Base-by-base conservation (phyloP, 2,113 vertebrate species). In the Numida meleagris region DNA sequence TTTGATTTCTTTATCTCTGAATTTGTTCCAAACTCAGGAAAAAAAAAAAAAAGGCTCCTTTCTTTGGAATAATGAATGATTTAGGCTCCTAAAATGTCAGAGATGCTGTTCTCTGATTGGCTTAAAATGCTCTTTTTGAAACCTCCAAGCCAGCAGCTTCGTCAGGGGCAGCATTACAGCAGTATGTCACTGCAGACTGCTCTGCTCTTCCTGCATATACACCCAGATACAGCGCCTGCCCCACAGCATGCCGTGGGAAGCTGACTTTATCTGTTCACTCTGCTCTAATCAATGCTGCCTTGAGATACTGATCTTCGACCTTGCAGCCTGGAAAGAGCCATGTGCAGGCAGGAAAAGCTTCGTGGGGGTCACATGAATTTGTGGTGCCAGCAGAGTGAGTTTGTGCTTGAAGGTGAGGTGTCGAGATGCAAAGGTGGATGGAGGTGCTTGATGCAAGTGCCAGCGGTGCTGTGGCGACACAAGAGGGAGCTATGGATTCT, bases 401-500 rank as follows among this genome's bases (percentile, higher is more conserved):
- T 55, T 46, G 75, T 80, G 53, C n/a, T 85, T 3, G 0, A 9
- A 70, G 74, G 6, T 29, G n/a, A 74, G 42, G 31, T 68, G 73
- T 34, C 46, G 23, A 19, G 45, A 8, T 13, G 38, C 58, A 19
- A 14, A 48, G 74, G 20, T 78, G 79, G 14, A 55, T 1, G 0
- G 9, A 12, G 61, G 16, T 33, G 43, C 2, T 14, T 29, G 65
- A 70, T 63, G 36, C 62, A 25, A 17, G 34, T 67, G 42, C 61
- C 65, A 84, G 82, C 57, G 5, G 7, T 62, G 67, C 48, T 50
- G 65, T 4, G 40, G 70, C 11, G 92, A 79, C 93, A 95, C 90
- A 88, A 94, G 94, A 95, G 86, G 96, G 95, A 96, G 94, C 95
- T 93, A 0, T 72, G 92, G 80, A 42, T 80, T 61, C 80, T 95